These are phyloP conservation scores for Hydra vulgaris DNA, from an alignment of 30 jellyfish, hydroid and myxozoan genomes.

Conservation along the genomic window DNA sequence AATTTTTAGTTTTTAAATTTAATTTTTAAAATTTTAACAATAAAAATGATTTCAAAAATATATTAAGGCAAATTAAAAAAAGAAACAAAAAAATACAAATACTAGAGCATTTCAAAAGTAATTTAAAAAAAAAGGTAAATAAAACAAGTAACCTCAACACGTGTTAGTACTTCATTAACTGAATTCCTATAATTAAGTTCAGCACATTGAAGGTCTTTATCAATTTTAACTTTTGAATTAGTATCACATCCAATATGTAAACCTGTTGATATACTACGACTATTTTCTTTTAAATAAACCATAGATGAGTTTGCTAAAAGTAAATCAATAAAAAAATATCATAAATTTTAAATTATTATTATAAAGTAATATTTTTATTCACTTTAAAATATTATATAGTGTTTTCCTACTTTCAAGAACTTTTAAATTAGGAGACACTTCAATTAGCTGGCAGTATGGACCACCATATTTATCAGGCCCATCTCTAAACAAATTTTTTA, in stretches of 20 bases:
- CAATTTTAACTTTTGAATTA: slow-evolving; percentile 55
- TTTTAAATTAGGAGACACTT: slow-evolving; percentile 47
- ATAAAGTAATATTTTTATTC: no score
- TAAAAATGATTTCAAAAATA: no score
- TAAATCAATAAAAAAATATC: neutral
- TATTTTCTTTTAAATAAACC: slow-evolving; percentile 59
- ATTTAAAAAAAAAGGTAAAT: neutral
- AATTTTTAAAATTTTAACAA: no score
- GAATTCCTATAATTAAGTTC: slow-evolving; percentile 47
- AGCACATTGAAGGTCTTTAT: slow-evolving; percentile 58
- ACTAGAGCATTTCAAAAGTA: no score
- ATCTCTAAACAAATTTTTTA: slow-evolving; percentile 34
- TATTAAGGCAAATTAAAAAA: no score
- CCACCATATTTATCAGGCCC: slow-evolving; percentile 94
- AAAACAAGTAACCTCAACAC: slow-evolving; percentile 50
- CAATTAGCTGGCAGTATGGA: slow-evolving; percentile 56
- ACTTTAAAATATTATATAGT: neutral
- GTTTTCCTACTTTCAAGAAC: slow-evolving; percentile 43
- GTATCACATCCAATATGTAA: slow-evolving; percentile 54
- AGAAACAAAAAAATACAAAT: no score
- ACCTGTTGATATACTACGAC: slow-evolving; percentile 85
- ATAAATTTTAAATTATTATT: no score
- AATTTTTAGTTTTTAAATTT: no score
- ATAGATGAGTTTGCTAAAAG: slow-evolving; percentile 41
- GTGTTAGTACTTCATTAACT: slow-evolving; percentile 30